These are phyloP conservation scores for Podarcis cretensis DNA, from an alignment of 2,113 vertebrate species.

Conservation along the genomic window DNA sequence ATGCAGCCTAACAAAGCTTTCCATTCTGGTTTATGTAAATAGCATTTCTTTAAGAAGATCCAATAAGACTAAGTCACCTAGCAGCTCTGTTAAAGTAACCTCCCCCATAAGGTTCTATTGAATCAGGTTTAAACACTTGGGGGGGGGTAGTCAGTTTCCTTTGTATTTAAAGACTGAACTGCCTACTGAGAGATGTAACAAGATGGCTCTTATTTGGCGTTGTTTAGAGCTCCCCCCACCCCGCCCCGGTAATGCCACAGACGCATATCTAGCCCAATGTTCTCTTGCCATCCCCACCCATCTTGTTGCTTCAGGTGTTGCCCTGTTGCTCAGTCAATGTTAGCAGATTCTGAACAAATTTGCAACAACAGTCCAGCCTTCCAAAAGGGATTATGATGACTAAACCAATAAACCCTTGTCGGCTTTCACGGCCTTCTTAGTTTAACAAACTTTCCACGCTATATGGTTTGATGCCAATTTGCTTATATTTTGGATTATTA, in stretches of 20 bases:
- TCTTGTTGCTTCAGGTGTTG: conserved; percentile 62
- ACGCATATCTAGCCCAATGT: background rate
- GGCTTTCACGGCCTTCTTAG: conserved; percentile 52
- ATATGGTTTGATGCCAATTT: conserved; percentile 34
- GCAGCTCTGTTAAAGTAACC: background rate
- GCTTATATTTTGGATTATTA: conserved; percentile 32
- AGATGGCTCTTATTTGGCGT: conserved; percentile 12
- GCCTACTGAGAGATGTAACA: conserved; percentile 24
- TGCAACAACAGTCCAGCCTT: conserved; percentile 67
- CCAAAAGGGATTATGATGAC: conserved; percentile 67
- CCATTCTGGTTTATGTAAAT: background rate
- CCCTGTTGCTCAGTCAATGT: conserved; percentile 56
- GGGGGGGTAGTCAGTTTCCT: background rate
- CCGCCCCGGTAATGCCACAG: background rate
- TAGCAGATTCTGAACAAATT: conserved; percentile 70
- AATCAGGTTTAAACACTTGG: conserved; percentile 31
- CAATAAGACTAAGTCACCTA: background rate
- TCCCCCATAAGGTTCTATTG: background rate
- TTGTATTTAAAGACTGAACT: conserved; percentile 28
- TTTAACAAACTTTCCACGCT: conserved; percentile 45
- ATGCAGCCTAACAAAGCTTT: background rate
- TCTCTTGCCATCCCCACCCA: conserved; percentile 59
- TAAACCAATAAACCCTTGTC: conserved; percentile 67
- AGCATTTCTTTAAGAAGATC: conserved; percentile 33
- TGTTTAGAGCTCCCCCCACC: background rate